Evolutionary conservation across 2,888 invertebrate species (phyloP).

Genomic region (Agrotis clavis): DNA sequence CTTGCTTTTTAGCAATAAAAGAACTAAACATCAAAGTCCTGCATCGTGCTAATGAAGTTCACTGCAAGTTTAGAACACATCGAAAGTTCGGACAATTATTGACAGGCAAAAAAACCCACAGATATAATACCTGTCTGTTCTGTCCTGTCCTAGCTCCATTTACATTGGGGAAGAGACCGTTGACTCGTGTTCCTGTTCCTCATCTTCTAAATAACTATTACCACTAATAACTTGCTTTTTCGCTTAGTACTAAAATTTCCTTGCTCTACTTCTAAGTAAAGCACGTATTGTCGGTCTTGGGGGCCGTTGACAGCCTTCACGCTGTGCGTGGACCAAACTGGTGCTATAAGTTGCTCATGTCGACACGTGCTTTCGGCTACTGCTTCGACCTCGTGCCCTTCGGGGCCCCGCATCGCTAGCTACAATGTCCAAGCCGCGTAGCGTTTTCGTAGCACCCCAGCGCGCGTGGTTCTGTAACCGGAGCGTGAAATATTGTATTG

Average conservation of each 20-base stretch:
- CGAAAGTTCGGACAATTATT: too few relatives aligned
- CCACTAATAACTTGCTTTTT: background rate
- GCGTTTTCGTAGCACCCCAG: constrained; percentile 51
- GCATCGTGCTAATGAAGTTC: too few relatives aligned
- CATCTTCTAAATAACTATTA: too few relatives aligned
- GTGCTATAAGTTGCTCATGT: constrained; percentile 27
- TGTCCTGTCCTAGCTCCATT: too few relatives aligned
- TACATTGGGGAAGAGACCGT: too few relatives aligned
- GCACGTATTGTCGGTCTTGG: background rate
- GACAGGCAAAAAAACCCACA: too few relatives aligned
- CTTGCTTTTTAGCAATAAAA: too few relatives aligned
- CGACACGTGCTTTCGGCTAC: constrained; percentile 44
- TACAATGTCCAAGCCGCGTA: constrained; percentile 41
- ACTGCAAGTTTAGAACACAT: too few relatives aligned
- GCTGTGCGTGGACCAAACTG: constrained; percentile 24
- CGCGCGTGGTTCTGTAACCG: constrained; percentile 22
- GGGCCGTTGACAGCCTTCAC: constrained; percentile 31
- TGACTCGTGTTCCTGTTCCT: too few relatives aligned
- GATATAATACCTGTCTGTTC: too few relatives aligned
- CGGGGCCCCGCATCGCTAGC: constrained; percentile 42
- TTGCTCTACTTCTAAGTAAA: constrained; percentile 1
- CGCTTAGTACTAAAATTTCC: background rate
- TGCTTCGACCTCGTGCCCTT: constrained; percentile 48
- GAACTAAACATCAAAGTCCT: too few relatives aligned
- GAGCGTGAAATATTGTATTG: constrained; percentile 27